A percentile compares a stretch with the other conserved stretches of the same genome.
Conservation (phyloP, 2,797 vertebrate species). For the Limnodromus scolopaceus region DNA sequence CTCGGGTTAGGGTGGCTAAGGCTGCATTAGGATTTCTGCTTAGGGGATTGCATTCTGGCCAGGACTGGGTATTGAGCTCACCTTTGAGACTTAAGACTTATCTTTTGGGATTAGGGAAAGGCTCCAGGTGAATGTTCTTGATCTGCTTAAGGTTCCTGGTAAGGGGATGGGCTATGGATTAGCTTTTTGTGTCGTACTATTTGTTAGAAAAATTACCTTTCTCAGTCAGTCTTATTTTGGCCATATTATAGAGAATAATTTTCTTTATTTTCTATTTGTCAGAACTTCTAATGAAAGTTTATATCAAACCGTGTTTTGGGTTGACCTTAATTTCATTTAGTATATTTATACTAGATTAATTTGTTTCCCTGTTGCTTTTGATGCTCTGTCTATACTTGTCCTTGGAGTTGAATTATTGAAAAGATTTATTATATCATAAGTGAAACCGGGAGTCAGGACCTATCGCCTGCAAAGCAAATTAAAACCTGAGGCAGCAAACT, state of each 20-base stretch:
- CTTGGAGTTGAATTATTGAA: background rate
- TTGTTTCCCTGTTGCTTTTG: background rate
- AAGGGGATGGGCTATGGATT: background rate
- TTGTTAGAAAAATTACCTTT: background rate
- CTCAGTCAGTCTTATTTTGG: background rate
- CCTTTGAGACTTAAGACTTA: background rate
- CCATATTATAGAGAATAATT: background rate
- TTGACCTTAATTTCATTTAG: background rate
- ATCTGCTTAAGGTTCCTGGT: background rate
- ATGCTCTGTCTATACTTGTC: background rate
- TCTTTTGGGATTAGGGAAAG: background rate
- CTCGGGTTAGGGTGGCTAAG: background rate
- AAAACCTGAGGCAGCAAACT: background rate
- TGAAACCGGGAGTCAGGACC: background rate
- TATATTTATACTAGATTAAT: background rate
- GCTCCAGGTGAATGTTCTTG: background rate
- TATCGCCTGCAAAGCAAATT: background rate
- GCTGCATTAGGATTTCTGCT: background rate
- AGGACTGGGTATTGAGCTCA: background rate
- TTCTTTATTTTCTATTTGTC: background rate
- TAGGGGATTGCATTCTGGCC: background rate
- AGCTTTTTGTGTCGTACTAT: background rate
- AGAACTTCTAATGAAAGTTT: background rate
- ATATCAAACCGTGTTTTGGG: background rate
- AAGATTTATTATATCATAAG: background rate